Base-by-base conservation (phyloP, 1,140 invertebrate genomes). In the Steinernema khuongi region DNA sequence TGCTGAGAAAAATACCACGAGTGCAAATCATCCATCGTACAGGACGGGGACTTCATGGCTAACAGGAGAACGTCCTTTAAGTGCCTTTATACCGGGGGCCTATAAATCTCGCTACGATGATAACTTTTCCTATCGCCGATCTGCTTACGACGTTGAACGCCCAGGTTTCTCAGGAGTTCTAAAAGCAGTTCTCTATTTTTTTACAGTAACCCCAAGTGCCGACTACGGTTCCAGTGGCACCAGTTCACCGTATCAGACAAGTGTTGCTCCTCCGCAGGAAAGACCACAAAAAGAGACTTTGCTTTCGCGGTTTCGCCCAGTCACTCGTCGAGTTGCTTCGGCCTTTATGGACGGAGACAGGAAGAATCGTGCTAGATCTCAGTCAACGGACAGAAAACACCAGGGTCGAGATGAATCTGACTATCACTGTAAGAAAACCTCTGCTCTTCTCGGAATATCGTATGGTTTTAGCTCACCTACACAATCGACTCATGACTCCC, bases 331-430 rank as follows among this genome's bases (percentile, higher is more conserved):
- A 30, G 72, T 83, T 31, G 79, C 44, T 41, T 79, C 67, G 4
- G 76, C 76, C 18, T 50, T 82, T 36, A 72, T 77, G 18, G 81
- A 83, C 66, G 73, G 66, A 26, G 81, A 82, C 43, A 68, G 76
- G 29, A 73, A 81, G 26, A 74, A 77, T 31, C 44, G 76, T 31
- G 75, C 80, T 32, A 43, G 81, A 17, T 81, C 79, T 11, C 77
- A 85, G 72, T 83, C 81, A 17, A 83, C 78, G 44, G 81, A 83
- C 72, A 73, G 79, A 32, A 80, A 85, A 26, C 75, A 77, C 68
- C 66, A 68, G 30, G 36, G 50, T 17, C 50, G 50, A 14, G 50
- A 60, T 14, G 50, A 60, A 28, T 41, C 33, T 29, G 75, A 77
- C 60, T 70, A 74, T 31, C 67, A 68, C 67, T 43, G 67, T 67